phyloP scores from a whole-genome alignment of 2,797 vertebrate species.

The Pangasius djambal region DNA sequence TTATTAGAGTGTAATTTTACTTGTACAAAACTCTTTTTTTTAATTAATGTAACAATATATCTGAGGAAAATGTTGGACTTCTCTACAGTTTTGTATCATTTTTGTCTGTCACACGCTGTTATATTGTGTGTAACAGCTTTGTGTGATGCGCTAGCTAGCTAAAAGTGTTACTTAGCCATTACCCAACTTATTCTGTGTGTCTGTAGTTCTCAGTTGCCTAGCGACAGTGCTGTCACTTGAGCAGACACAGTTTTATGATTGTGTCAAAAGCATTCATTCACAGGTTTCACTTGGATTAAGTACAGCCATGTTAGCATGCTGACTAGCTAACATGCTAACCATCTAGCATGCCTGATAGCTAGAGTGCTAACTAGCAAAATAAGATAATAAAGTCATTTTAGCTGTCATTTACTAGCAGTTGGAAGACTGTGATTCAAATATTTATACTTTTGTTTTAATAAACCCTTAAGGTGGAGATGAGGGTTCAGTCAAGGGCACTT shows the following conservation, averaged over 20 bases:
- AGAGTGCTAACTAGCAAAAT: not conserved
- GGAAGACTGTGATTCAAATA: not conserved
- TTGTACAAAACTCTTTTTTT: not conserved
- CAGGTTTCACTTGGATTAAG: not conserved
- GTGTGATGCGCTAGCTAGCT: not conserved
- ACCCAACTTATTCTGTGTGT: not conserved
- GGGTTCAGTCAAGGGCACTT: not conserved
- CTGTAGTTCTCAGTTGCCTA: conserved; percentile 1
- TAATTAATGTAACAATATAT: not conserved
- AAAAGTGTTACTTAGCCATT: not conserved
- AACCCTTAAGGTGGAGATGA: not conserved
- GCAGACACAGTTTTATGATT: not conserved
- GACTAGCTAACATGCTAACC: not conserved
- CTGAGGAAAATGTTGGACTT: not conserved
- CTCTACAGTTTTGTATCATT: not conserved
- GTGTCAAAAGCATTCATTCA: no score
- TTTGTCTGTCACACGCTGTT: not conserved
- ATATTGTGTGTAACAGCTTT: not conserved
- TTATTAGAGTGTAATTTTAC: not conserved
- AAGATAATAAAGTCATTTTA: not conserved
- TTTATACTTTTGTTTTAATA: not conserved
- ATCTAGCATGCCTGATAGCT: not conserved
- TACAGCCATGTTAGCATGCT: not conserved
- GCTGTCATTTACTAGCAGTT: not conserved
- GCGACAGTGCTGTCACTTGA: not conserved